These are phyloP conservation scores for Hystrix brachyura DNA, from an alignment of 2,113 vertebrate species.

Conservation along the genomic window DNA sequence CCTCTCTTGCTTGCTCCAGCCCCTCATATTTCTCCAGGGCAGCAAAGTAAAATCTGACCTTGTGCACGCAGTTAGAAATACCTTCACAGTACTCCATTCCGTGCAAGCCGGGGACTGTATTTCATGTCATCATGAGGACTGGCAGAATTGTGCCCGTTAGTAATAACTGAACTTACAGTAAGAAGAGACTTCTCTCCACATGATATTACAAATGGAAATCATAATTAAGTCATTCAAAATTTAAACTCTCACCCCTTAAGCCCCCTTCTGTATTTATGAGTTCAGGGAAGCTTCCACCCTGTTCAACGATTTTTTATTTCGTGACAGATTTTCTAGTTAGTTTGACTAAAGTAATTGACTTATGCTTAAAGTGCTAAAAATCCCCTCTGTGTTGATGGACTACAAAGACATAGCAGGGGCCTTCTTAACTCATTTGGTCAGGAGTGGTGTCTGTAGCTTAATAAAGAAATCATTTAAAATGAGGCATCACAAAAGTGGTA, in stretches of 20 bases:
- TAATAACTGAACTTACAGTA: not conserved
- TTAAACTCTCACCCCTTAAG: not conserved
- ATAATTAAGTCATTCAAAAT: slow-evolving; percentile 45
- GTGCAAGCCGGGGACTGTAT: not conserved
- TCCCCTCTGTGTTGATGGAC: slow-evolving; percentile 1
- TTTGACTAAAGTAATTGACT: slow-evolving; percentile 54
- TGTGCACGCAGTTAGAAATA: slow-evolving; percentile 27
- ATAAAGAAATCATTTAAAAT: slow-evolving; percentile 53
- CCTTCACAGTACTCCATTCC: not conserved
- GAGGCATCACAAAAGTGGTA: not conserved
- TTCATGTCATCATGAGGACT: not conserved
- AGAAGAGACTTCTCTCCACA: not conserved
- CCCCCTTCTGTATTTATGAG: not conserved
- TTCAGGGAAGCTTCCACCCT: slow-evolving; percentile 63
- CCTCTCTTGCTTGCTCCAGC: not conserved
- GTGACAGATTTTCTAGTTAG: slow-evolving; percentile 47
- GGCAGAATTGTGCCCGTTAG: slow-evolving; percentile 1
- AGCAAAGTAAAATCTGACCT: slow-evolving; percentile 58
- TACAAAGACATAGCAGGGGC: not conserved
- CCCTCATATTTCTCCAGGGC: slow-evolving; percentile 60
- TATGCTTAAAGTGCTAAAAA: slow-evolving; percentile 11
- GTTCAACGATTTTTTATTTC: slow-evolving; percentile 65
- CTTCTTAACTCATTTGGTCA: slow-evolving; percentile 38
- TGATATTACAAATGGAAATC: slow-evolving; percentile 55
- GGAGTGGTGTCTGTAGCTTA: not conserved